phyloP scores from a whole-genome alignment of 2,113 vertebrate species.

The Urocitellus parryii region DNA sequence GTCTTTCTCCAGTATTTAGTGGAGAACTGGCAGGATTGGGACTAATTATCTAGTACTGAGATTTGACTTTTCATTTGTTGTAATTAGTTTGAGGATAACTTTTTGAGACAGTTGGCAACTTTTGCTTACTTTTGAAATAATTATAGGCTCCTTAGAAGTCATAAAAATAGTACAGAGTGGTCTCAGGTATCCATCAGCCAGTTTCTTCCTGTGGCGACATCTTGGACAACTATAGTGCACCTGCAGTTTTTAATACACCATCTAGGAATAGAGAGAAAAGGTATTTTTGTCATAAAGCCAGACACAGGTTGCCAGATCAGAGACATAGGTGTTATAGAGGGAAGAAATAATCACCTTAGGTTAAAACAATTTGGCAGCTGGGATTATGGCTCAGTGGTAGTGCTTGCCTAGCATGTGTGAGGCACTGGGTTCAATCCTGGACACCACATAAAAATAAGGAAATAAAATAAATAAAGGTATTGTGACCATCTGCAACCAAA shows the following conservation, averaged over 20 bases:
- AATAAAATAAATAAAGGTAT: too few relatives aligned
- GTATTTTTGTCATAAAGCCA: background rate
- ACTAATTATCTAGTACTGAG: constrained; percentile 38
- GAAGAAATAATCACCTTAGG: background rate
- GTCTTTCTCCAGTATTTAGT: background rate
- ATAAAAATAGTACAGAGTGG: background rate
- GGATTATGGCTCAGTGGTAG: too few relatives aligned
- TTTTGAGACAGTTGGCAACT: constrained; percentile 45
- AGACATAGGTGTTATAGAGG: background rate
- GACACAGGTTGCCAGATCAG: background rate
- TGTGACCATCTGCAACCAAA: too few relatives aligned
- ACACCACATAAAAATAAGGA: too few relatives aligned
- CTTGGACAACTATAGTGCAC: background rate
- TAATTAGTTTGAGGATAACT: constrained; percentile 8
- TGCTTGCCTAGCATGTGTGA: too few relatives aligned
- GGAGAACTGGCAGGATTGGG: background rate
- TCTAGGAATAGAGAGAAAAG: background rate
- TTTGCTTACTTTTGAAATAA: constrained; percentile 58
- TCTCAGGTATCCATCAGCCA: background rate
- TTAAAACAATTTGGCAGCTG: background rate
- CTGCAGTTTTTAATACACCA: background rate
- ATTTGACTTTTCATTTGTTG: constrained; percentile 40
- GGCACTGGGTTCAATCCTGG: too few relatives aligned
- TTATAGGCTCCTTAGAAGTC: background rate
- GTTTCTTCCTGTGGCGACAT: background rate